Base-by-base conservation (phyloP, 1,140 invertebrate species). In the Atopsyche davidsoni region DNA sequence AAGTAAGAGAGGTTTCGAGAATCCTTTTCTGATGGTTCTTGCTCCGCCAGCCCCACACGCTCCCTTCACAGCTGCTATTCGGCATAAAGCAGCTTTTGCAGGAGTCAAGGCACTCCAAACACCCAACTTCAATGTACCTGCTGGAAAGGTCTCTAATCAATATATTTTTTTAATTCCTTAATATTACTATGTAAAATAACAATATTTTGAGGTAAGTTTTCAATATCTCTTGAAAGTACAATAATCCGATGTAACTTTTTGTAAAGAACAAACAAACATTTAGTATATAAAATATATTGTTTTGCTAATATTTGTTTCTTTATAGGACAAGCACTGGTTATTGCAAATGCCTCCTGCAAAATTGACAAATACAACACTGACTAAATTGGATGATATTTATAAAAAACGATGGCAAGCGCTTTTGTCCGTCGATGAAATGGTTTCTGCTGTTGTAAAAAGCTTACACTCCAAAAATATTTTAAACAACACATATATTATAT, bases 401-500 rank as follows among this genome's bases (percentile, higher is more conserved):
- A 73, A 80, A 36, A 73, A 73, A 34, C 75, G 88, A 1, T 83
- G 88, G 81, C 79, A 90, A 64, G 81, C 87, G 2, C 66, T 94
- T 7, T 67, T 92, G 7, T 83, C 90, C 10, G 88, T 95, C 2
- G 91, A 95, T 68, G 89, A 93, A 57, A 75, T 94, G 72, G 81
- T 93, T 1, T 73, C 76, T 10, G 70, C 71, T 45, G 63, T 93
- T 4, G 62, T 89, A 10, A 58, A 70, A 1, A 62, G 72, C 17
- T 63, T 92, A 31, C 68, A 79, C 32, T 53, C 65, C 2, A 64
- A 70, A 11, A 62, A 75, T 4, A 28, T 82, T 2, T 61, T 91
- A 4, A 66, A 87, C 3, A 76, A 87, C 58, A 93, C 90, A 2
- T 91, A 85, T 61, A 63, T 93, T 1, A 80, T 93, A 36, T 89